Conservation (phyloP, 2,113 vertebrate species). For the Reinhardtius hippoglossoides region DNA sequence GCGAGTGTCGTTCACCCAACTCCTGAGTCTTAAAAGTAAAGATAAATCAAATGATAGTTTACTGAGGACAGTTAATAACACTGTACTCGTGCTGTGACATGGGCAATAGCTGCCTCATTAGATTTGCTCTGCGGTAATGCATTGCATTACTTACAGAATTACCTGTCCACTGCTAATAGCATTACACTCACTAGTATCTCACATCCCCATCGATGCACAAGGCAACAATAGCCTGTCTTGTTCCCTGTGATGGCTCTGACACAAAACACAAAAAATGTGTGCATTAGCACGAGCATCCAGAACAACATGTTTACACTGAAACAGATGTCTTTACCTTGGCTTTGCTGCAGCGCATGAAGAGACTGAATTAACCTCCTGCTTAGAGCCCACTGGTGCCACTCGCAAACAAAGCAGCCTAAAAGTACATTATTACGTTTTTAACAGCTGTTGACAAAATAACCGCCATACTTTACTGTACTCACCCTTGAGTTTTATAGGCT, state of each 20-base stretch:
- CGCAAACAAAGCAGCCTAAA: slow-evolving; percentile 6
- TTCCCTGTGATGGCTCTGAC: slow-evolving; percentile 15
- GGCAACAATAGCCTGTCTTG: slow-evolving; percentile 12
- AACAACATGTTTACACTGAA: neutral
- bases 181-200: slow-evolving; percentile 27
- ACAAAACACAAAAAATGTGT: slow-evolving; percentile 4
- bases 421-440: neutral
- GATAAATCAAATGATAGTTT: neutral
- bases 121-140: slow-evolving; percentile 27
- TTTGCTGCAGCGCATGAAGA: neutral
- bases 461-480: neutral
- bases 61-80: slow-evolving; percentile 14
- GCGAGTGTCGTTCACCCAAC: neutral
- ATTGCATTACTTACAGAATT: slow-evolving; percentile 28
- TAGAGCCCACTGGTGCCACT: neutral
- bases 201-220: slow-evolving; percentile 28
- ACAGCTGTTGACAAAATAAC: neutral
- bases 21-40: neutral
- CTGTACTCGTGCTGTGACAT: slow-evolving; percentile 3
- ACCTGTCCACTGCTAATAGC: slow-evolving; percentile 26
- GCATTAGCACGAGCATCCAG: slow-evolving; percentile 4
- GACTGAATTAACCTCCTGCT: neutral
- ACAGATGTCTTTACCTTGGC: neutral
- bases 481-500: slow-evolving; percentile 34
- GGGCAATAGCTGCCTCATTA: slow-evolving; percentile 41